These are phyloP conservation scores for Mallotus villosus DNA, from an alignment of 2,797 vertebrate genomes.

Conservation along the genomic window DNA sequence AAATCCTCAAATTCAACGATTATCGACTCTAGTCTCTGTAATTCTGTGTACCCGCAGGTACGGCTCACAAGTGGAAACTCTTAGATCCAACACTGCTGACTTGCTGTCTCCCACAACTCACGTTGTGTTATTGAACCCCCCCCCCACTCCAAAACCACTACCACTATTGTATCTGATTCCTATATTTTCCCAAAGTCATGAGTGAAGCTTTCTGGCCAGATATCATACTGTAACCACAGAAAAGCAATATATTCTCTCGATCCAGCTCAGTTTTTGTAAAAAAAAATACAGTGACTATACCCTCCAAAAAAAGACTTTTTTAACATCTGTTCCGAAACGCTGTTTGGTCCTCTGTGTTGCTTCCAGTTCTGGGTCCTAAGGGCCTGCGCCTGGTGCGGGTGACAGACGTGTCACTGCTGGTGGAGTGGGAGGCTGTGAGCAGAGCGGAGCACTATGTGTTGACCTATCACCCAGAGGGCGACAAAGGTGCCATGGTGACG, in stretches of 20 bases:
- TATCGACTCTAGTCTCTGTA: conserved; percentile 22
- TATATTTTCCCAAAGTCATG: conserved; percentile 41
- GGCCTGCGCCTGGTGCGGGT: conserved; percentile 75
- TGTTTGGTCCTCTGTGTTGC: neutral
- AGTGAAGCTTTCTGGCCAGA: conserved; percentile 28
- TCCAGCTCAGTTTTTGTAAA: conserved; percentile 27
- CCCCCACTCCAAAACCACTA: conserved; percentile 1
- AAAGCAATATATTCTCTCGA: conserved; percentile 20
- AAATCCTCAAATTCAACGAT: conserved; percentile 42
- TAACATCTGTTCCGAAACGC: neutral
- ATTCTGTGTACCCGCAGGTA: conserved; percentile 31
- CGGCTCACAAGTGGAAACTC: conserved; percentile 49
- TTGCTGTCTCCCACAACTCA: conserved; percentile 44
- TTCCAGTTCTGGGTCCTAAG: conserved; percentile 77
- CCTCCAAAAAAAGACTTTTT: neutral
- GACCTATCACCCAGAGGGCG: conserved; percentile 76
- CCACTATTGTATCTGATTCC: conserved; percentile 21
- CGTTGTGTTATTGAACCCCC: conserved; percentile 46
- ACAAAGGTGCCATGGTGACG: conserved; percentile 60
- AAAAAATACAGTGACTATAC: too few species aligned
- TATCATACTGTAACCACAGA: conserved; percentile 33
- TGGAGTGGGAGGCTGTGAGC: conserved; percentile 79
- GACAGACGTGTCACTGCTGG: conserved; percentile 79
- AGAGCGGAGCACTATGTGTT: conserved; percentile 83
- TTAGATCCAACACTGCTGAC: conserved; percentile 48